phyloP scores from a whole-genome alignment of 2,113 vertebrate species.

The Acanthisitta chloris region DNA sequence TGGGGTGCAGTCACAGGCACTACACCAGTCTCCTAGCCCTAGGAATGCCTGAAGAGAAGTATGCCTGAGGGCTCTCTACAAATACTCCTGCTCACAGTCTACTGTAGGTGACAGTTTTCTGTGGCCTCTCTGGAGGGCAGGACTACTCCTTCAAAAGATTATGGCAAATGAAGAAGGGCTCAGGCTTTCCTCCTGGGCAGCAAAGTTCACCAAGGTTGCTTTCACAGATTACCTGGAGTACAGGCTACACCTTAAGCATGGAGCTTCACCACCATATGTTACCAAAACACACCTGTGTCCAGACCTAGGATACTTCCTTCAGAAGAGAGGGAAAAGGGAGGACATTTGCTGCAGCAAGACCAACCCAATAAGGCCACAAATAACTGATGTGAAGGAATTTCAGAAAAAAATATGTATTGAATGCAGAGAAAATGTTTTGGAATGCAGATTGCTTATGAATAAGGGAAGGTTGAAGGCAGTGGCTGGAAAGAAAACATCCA shows the following conservation, averaged over 20 bases:
- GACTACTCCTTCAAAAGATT: neutral
- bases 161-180: accelerated
- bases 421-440: neutral
- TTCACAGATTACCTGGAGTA: neutral
- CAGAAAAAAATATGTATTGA: neutral
- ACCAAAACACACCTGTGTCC: neutral
- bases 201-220: neutral
- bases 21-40: neutral
- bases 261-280: neutral
- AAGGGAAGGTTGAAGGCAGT: neutral
- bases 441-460: neutral
- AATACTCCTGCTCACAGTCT: neutral
- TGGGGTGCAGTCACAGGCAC: accelerated
- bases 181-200: neutral
- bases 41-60: neutral
- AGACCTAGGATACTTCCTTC: neutral
- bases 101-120: neutral
- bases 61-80: neutral
- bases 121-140: neutral
- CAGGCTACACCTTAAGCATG: accelerated
- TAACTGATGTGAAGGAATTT: neutral
- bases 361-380: neutral
- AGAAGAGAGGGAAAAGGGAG: neutral
- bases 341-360: neutral
- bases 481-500: neutral